A percentile compares a stretch with the other conserved stretches of the same genome.
Evolutionary conservation across 2,888 invertebrate genomes (phyloP).

Genomic region (Syritta pipiens): DNA sequence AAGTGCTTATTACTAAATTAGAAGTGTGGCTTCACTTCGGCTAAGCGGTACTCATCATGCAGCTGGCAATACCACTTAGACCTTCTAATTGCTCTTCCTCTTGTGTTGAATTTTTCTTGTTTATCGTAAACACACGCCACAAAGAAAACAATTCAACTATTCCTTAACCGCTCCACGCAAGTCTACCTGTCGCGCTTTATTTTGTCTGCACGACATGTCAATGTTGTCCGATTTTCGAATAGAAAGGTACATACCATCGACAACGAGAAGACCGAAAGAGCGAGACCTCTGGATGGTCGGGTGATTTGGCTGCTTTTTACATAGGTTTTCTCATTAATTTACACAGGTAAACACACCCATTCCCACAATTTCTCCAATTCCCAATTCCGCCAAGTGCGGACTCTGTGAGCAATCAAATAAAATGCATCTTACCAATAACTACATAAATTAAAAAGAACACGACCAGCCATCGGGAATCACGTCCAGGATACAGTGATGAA

Average conservation of each 20-base stretch:
- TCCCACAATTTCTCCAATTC: conserved; percentile 10
- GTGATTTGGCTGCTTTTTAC: conserved; percentile 5
- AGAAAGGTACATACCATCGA: conserved; percentile 16
- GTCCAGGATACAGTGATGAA: conserved; percentile 49
- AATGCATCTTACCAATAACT: conserved; percentile 74
- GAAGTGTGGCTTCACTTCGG: no score
- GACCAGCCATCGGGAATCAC: conserved; percentile 73
- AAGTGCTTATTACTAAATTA: no score
- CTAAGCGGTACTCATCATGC: no score
- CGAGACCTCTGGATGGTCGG: conserved; percentile 14
- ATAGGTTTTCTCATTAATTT: conserved; percentile 15
- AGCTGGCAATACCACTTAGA: neutral
- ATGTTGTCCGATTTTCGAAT: conserved; percentile 6
- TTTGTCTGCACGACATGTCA: conserved; percentile 19
- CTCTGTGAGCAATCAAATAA: neutral
- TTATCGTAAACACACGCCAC: conserved; percentile 40
- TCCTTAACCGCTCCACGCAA: conserved; percentile 21
- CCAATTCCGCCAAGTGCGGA: neutral
- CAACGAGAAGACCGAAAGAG: conserved; percentile 39
- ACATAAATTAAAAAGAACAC: conserved; percentile 74
- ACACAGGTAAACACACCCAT: conserved; percentile 55
- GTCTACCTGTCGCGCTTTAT: conserved; percentile 60
- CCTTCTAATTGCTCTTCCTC: neutral
- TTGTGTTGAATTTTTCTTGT: neutral
- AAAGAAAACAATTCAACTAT: conserved; percentile 33